Conservation (phyloP, 2,888 invertebrate species). For the Epinotia bilunana region DNA sequence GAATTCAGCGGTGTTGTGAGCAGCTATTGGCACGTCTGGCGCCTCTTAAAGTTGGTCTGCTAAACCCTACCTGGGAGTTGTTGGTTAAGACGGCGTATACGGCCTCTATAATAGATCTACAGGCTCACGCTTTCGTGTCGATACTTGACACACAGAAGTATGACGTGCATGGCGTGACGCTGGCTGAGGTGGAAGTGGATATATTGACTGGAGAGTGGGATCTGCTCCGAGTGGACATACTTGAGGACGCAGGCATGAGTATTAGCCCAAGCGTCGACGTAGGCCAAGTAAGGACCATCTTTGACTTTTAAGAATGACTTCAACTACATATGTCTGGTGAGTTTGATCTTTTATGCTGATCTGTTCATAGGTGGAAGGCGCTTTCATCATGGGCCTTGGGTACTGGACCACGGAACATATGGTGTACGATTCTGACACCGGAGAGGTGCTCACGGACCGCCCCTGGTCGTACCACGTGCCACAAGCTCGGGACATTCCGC, state of each 20-base stretch:
- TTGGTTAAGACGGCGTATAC: conserved; percentile 77
- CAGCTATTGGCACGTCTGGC: conserved; percentile 69
- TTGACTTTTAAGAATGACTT: background rate
- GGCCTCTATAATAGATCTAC: conserved; percentile 64
- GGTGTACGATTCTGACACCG: conserved; percentile 81
- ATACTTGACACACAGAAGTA: conserved; percentile 59
- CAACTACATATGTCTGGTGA: background rate
- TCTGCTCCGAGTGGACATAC: conserved; percentile 85
- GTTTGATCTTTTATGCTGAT: background rate
- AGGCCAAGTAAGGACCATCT: conserved; percentile 80
- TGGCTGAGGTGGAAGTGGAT: conserved; percentile 89
- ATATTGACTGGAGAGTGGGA: conserved; percentile 89
- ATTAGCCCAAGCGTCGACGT: conserved; percentile 87
- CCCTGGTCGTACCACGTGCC: conserved; percentile 89
- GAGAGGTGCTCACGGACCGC: conserved; percentile 85
- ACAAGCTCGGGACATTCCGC: conserved; percentile 86
- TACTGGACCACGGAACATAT: conserved; percentile 87
- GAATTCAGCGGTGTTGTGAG: conserved; percentile 79
- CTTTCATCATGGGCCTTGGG: conserved; percentile 87
- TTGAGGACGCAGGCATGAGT: conserved; percentile 88
- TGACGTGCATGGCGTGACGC: conserved; percentile 82
- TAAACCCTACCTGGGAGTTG: conserved; percentile 80
- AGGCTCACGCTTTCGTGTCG: conserved; percentile 64
- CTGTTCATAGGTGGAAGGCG: conserved; percentile 82
- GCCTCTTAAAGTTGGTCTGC: conserved; percentile 72